Evolutionary conservation across 2,113 vertebrate genomes (phyloP).

Genomic region (Myrmecophaga tridactyla): DNA sequence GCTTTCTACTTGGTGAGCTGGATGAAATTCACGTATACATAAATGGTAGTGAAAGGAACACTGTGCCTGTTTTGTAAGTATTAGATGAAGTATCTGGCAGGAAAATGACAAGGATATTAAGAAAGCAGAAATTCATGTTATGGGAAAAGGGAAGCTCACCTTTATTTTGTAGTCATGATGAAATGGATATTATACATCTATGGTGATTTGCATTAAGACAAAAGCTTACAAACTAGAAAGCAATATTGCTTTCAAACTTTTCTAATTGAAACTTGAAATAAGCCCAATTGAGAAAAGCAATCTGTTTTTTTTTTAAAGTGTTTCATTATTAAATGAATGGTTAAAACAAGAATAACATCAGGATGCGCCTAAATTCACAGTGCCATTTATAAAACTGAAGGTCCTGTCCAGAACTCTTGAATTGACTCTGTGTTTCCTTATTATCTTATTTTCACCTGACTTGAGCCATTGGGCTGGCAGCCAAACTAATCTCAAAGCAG

Average conservation of each 20-base stretch:
- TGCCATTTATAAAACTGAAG: background rate
- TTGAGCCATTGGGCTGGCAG: conserved; percentile 11
- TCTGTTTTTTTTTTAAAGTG: background rate
- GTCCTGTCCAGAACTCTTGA: background rate
- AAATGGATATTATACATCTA: background rate
- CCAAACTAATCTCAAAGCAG: conserved; percentile 2
- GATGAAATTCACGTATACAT: background rate
- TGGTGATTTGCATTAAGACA: conserved; percentile 40
- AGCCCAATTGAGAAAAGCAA: conserved; percentile 7
- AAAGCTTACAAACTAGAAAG: conserved; percentile 3
- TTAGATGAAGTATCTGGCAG: background rate
- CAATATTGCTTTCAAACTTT: conserved; percentile 13
- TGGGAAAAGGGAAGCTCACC: background rate
- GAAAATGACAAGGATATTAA: background rate
- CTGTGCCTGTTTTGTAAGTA: background rate
- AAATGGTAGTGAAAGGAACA: background rate
- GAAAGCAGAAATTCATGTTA: background rate
- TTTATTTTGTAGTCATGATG: conserved; percentile 25
- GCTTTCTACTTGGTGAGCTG: background rate
- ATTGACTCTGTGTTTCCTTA: background rate
- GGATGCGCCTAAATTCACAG: background rate
- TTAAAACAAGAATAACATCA: background rate
- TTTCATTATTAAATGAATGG: conserved; percentile 46
- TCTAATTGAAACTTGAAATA: background rate
- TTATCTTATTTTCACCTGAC: conserved; percentile 46